Conservation (phyloP, 2,797 vertebrate species). For the Decapterus maruadsi region DNA sequence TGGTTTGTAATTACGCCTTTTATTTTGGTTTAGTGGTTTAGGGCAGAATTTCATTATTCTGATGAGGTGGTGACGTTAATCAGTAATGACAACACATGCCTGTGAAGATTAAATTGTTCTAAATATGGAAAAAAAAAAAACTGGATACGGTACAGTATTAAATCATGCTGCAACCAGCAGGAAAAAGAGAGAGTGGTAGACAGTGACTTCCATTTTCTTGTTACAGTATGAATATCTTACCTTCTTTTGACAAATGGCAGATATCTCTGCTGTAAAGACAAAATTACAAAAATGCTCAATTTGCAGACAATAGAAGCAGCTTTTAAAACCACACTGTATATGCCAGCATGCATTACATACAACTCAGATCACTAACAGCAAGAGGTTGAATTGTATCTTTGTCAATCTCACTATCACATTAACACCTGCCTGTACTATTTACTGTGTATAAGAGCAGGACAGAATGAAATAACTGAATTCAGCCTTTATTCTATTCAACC, state of each 20-base stretch:
- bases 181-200: slow-evolving; percentile 14
- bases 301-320: slow-evolving; percentile 30
- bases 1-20: background rate
- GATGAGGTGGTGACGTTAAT: slow-evolving; percentile 1
- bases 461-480: slow-evolving; percentile 1
- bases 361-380: background rate
- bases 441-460: background rate
- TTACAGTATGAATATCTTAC: slow-evolving; percentile 86
- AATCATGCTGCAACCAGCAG: slow-evolving; percentile 4
- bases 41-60: background rate
- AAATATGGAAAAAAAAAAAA: background rate
- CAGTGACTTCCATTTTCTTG: slow-evolving; percentile 26
- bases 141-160: background rate
- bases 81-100: slow-evolving; percentile 1
- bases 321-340: background rate
- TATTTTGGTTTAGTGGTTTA: background rate
- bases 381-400: too few relatives aligned
- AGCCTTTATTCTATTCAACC: background rate
- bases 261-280: slow-evolving; percentile 97
- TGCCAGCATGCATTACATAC: background rate
- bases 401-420: background rate
- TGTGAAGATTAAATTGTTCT: slow-evolving; percentile 4
- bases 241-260: slow-evolving; percentile 99
- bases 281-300: slow-evolving; percentile 78
- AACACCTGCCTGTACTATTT: background rate